Base-by-base conservation (phyloP, 2,797 vertebrate genomes). In the Alectoris magna region DNA sequence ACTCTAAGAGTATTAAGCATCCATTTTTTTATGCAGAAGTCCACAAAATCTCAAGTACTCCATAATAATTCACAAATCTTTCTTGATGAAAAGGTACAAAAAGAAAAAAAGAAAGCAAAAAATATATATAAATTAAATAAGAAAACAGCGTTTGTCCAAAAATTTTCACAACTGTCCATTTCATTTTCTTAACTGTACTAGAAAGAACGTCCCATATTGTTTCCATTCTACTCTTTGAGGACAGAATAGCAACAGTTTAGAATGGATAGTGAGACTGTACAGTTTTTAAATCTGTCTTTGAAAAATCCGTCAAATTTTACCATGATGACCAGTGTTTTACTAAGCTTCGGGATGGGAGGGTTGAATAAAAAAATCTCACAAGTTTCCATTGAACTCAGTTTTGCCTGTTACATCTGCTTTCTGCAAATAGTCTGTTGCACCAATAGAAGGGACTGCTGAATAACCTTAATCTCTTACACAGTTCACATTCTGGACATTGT, bases 401-500 rank as follows among this genome's bases (percentile, higher is more conserved):
- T 51, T 51, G 24, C 26, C 26, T 27, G 27, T 51, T 27, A 51
- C 26, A 26, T 51, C 49, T 51, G 24, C 49, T 51, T 26, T 51
- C 49, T 14, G 24, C 49, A 27, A 51, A 10, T 46, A 46, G 49
- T 27, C 49, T 51, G 8, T 27, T 14, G 26, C 23, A 29, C 22
- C 59, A 73, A 5, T 31, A 56, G 6, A 73, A 76, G 7, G 2
- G 9, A 2, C 29, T 80, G 12, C 39, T 70, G 29, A 82, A 63
- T 79, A 76, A 67, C 1, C 1, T 9, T 38, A 0, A 0, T 55
- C 6, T 67, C 21, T 38, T n/a, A 76, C 38, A 60, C 70, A 82
- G 29, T 49, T 84, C 59, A n/a, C 12, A 59, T 69, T 59, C 71
- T 38, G 8, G 9, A 31, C 0, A 0, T 17, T 68, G 1, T 55